Evolutionary conservation across 1,140 invertebrate genomes (phyloP).

Genomic region (Protaetia brevitarsis): DNA sequence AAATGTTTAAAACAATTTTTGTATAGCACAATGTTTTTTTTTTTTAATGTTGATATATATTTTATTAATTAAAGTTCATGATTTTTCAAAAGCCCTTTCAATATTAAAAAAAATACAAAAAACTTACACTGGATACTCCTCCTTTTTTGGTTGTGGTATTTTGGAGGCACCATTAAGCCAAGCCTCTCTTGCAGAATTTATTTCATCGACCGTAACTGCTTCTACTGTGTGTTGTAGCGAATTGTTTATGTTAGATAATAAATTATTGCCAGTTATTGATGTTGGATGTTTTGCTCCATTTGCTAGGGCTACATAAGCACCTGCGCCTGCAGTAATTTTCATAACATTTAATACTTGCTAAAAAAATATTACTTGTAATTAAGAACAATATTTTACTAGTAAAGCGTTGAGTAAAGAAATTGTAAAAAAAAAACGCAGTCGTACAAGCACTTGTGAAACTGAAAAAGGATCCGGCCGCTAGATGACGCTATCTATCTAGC

Average conservation of each 20-base stretch:
- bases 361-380: constrained; percentile 28
- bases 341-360: constrained; percentile 46
- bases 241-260: constrained; percentile 28
- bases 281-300: constrained; percentile 51
- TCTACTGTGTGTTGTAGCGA: constrained; percentile 44
- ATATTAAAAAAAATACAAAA: constrained; percentile 18
- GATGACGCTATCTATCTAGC: no score
- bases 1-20: no score
- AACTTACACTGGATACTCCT: constrained; percentile 47
- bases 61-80: no score
- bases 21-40: no score
- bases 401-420: no score
- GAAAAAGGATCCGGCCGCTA: no score
- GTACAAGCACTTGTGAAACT: no score
- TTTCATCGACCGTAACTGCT: constrained; percentile 58
- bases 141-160: constrained; percentile 47
- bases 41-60: neutral
- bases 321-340: constrained; percentile 46
- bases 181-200: constrained; percentile 55
- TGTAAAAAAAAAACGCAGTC: no score
- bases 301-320: constrained; percentile 46
- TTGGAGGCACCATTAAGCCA: constrained; percentile 54
- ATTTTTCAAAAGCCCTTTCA: neutral
- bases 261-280: constrained; percentile 34
- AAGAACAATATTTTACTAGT: neutral